phyloP scores from a whole-genome alignment of 2,113 vertebrate species.

The Gnathonemus longibarbis region DNA sequence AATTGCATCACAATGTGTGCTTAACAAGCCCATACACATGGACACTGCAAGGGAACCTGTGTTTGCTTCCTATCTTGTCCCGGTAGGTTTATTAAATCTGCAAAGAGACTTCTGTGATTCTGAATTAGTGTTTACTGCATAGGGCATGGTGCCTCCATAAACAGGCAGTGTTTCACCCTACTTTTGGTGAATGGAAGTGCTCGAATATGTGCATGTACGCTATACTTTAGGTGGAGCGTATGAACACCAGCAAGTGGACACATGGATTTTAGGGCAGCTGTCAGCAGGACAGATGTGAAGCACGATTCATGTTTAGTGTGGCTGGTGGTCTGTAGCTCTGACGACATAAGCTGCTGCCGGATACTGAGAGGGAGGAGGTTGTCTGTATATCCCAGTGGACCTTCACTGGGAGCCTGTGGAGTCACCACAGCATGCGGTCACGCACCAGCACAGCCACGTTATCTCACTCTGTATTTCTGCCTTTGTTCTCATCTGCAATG shows the following conservation, averaged over 20 bases:
- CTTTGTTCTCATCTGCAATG: neutral
- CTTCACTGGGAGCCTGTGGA: neutral
- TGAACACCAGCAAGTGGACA: neutral
- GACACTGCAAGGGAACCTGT: neutral
- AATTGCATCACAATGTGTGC: neutral
- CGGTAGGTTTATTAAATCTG: neutral
- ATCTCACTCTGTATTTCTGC: constrained; percentile 25
- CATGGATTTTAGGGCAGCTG: neutral
- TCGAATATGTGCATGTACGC: neutral
- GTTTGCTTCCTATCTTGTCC: neutral
- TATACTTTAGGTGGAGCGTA: neutral
- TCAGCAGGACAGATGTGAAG: neutral
- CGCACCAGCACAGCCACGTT: neutral
- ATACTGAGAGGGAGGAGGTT: neutral
- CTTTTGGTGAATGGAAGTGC: neutral
- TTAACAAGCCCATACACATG: neutral
- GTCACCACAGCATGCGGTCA: neutral
- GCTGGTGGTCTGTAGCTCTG: neutral
- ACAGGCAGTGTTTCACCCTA: neutral
- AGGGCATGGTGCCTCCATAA: neutral
- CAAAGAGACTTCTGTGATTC: neutral
- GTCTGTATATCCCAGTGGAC: neutral
- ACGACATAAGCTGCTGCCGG: neutral
- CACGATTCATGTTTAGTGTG: neutral
- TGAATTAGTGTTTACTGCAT: neutral